Conservation (phyloP, 2,797 vertebrate species). For the Anguilla anguilla region DNA sequence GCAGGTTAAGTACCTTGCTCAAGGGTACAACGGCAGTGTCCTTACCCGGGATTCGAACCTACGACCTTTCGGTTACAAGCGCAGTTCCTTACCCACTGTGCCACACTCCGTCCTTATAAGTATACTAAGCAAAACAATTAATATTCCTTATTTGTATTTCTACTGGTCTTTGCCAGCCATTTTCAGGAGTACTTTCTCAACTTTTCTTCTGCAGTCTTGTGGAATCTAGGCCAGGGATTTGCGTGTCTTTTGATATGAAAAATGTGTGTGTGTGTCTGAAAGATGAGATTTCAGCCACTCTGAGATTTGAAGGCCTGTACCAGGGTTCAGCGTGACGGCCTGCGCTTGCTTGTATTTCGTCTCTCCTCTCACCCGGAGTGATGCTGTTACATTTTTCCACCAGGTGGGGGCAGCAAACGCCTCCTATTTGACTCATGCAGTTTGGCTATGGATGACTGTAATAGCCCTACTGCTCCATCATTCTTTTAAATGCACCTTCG, state of each 20-base stretch:
- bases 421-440: constrained; percentile 19
- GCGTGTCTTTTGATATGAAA: not conserved
- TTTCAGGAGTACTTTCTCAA: not conserved
- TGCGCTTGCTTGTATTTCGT: not conserved
- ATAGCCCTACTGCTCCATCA: constrained; percentile 25
- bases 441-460: not conserved
- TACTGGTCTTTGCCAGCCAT: not conserved
- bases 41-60: too few species aligned
- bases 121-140: too few species aligned
- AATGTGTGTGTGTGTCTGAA: not conserved
- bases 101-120: too few species aligned
- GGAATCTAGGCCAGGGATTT: not conserved
- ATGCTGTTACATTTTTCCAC: constrained; percentile 33
- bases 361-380: not conserved
- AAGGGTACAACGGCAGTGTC: too few species aligned
- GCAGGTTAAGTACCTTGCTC: too few species aligned
- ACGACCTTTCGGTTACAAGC: too few species aligned
- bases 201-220: not conserved
- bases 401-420: constrained; percentile 70
- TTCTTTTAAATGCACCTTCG: not conserved
- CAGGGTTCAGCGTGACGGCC: not conserved
- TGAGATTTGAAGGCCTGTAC: not conserved
- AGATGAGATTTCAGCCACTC: not conserved
- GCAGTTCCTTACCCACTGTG: too few species aligned
- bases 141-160: not conserved